phyloP scores from a whole-genome alignment of 2,888 invertebrate genomes.

The Drosophila picticornis region DNA sequence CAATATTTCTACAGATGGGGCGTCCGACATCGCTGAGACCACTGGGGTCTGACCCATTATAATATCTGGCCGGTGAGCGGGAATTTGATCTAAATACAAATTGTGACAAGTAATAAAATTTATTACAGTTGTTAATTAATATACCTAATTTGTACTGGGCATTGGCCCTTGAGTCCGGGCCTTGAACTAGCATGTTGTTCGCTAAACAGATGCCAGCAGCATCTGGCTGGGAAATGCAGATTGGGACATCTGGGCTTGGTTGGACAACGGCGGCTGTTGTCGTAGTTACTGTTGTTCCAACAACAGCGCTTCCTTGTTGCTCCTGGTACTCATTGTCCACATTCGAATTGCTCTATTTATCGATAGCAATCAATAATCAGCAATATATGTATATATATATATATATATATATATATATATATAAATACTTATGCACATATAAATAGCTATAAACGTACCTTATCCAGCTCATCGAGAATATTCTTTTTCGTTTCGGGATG shows the following conservation, averaged over 20 bases:
- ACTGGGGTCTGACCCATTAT: conserved; percentile 86
- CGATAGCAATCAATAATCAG: background rate
- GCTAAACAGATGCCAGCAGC: conserved; percentile 23
- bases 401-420: background rate
- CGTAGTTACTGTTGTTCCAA: background rate
- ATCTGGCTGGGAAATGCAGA: conserved; percentile 56
- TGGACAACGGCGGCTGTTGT: conserved; percentile 37
- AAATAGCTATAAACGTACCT: conserved; percentile 51
- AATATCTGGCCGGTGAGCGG: conserved; percentile 58
- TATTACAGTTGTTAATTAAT: background rate
- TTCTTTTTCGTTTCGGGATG: conserved; percentile 86
- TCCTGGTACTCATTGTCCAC: conserved; percentile 72
- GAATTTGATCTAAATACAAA: conserved; percentile 49
- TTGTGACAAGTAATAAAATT: background rate
- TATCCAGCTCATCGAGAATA: conserved; percentile 83
- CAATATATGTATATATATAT: conserved; percentile 7
- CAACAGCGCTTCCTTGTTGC: conserved; percentile 22
- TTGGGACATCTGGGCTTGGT: conserved; percentile 42
- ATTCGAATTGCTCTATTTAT: conserved; percentile 56
- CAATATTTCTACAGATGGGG: conserved; percentile 86
- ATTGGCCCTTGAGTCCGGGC: conserved; percentile 43
- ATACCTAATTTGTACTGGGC: conserved; percentile 67
- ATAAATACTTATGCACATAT: no score
- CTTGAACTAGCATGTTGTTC: conserved; percentile 29
- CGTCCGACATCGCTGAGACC: conserved; percentile 90